phyloP scores from a whole-genome alignment of 2,113 vertebrate genomes.

The Panurus biarmicus region DNA sequence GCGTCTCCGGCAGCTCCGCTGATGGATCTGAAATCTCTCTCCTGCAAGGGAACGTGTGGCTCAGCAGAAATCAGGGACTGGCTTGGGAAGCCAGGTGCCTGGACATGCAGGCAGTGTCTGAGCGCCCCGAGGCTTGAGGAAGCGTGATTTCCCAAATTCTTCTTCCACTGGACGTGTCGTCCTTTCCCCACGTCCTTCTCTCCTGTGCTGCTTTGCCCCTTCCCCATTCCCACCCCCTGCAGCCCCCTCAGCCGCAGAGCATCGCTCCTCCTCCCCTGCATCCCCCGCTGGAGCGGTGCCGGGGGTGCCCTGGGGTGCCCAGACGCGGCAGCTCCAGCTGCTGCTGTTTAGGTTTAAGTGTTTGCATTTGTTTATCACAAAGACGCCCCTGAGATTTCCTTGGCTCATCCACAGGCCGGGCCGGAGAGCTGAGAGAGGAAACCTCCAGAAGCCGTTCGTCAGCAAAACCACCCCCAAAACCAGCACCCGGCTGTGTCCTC shows the following conservation, averaged over 20 bases:
- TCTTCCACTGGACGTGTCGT: accelerated
- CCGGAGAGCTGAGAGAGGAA: not conserved
- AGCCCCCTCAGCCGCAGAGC: not conserved
- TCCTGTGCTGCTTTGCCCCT: not conserved
- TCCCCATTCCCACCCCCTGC: accelerated
- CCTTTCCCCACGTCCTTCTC: not conserved
- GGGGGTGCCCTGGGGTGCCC: not conserved
- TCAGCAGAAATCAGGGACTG: not conserved
- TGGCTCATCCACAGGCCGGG: not conserved
- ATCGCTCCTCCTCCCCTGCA: not conserved
- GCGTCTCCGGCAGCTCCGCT: not conserved
- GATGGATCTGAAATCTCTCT: not conserved
- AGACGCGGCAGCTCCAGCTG: constrained; percentile 2
- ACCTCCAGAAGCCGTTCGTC: accelerated
- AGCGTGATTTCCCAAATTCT: not conserved
- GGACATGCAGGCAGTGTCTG: accelerated
- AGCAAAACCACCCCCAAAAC: not conserved
- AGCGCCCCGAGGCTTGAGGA: not conserved
- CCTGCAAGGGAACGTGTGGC: not conserved
- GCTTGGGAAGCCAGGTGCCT: not conserved
- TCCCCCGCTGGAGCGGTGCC: not conserved
- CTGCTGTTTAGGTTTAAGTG: not conserved
- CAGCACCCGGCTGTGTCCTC: accelerated
- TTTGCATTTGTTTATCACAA: constrained; percentile 16
- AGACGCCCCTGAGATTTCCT: constrained; percentile 13